Base-by-base conservation (phyloP, 1,140 invertebrate species). In the Lycorma delicatula region DNA sequence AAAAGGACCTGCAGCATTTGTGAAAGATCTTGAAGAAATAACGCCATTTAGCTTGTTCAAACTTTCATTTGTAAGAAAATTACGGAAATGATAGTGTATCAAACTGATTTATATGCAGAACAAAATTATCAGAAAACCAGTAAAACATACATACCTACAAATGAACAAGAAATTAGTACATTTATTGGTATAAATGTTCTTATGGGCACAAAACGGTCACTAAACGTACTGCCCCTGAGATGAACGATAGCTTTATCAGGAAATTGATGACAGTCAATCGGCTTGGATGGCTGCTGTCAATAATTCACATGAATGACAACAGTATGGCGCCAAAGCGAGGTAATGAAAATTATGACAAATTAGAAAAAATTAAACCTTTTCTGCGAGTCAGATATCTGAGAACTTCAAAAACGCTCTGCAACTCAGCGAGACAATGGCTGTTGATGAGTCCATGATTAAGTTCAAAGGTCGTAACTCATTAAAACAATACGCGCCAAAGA, bases 201-300 rank as follows among this genome's bases (percentile, higher is more conserved):
- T 12, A 70, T 70, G 66, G 67, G 63, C 13, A 63, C 67, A 28
- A 66, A 70, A 57, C 59, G 55, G 51, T 52, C 62, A 50, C 62
- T 60, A 4, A 64, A 38, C 52, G 63, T 55, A 58, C 58, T 26
- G 67, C 71, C 64, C 26, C 58, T 47, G 64, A n/a, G 60, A 66
- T 74, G 31, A 49, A 63, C 54, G 69, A 71, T 60, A 25, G 63
- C 46, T 68, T 68, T 56, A 69, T 74, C 44, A 60, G 64, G 55
- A 61, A n/a, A 51, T 31, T 69, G 29, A 74, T 75, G 71, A 53
- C 67, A 44, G 49, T 72, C 12, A 72, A 73, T 60, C 47, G 72
- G 34, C 74, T 74, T 59, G 64, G 69, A 47, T 71, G 69, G 59
- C 50, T 72, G 53, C 61, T 72, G 46, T 49, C 58, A 29, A 55